Base-by-base conservation (phyloP, 1,140 invertebrate genomes). In the Cyclargus thomasi region DNA sequence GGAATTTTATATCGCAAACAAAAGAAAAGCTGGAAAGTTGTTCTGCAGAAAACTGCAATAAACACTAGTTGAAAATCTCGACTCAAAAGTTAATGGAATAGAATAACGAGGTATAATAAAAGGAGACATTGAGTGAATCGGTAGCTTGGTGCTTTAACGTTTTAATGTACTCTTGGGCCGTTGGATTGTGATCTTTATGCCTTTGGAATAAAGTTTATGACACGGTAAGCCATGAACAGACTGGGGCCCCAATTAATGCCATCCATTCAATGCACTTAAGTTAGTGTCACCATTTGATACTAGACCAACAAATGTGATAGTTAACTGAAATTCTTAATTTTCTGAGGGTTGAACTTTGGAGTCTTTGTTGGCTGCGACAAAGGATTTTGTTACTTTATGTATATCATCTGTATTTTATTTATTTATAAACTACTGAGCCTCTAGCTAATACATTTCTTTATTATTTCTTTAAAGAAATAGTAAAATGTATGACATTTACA, bases 41-140 rank as follows among this genome's bases (percentile, higher is more conserved):
- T 55, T 17, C 18, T 17, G 18, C 53, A 20, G 6, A 7, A 11
- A 59, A 11, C 5, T 11, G 6, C 17, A 11, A 59, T 20, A 59
- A 11, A 17, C 10, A 11, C 17, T 11, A 59, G n/a, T 11, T 47
- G 39, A 64, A 63, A 35, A 29, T 14, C 11, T 3, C n/a, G 29
- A 64, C 17, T 39, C 29, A 39, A 39, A 35, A 64, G 29, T 55
- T 20, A 18, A 59, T 20, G 8, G 5, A 21, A 21, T 20, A 59
- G 20, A 59, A 20, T 59, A 59, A 59, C 11, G 55, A 59, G 17
- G 20, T 11, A 17, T 59, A 59, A 21, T 59, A 59, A 59, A 59
- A 20, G 55, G 55, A 59, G 55, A 59, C 55, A 59, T n/a, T 20
- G 55, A 59, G 55, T 59, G 18, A 59, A 20, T 59, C 55, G 10